Evolutionary conservation across 1,140 invertebrate species (phyloP).

Genomic region (Drosophila subpulchrella): DNA sequence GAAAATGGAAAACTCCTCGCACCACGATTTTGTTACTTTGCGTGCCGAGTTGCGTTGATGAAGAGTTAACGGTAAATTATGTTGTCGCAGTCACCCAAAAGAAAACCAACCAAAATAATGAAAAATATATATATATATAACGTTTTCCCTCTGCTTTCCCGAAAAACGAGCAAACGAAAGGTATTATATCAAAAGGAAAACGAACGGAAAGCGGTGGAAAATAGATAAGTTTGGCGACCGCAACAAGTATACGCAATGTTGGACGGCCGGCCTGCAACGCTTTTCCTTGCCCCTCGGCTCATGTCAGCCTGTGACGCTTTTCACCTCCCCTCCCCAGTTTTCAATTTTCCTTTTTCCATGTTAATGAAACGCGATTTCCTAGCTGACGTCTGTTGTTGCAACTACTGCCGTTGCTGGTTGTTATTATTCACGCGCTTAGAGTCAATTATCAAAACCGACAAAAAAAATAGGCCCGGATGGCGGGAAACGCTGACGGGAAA

Average conservation of each 20-base stretch:
- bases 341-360: slow-evolving; percentile 69
- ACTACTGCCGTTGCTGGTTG: slow-evolving; percentile 55
- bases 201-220: slow-evolving; percentile 19
- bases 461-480: slow-evolving; percentile 5
- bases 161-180: slow-evolving; percentile 47
- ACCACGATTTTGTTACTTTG: slow-evolving; percentile 39
- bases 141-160: slow-evolving; percentile 59
- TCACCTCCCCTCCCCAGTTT: slow-evolving; percentile 39
- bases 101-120: slow-evolving; percentile 34
- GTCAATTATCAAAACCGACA: slow-evolving; percentile 71
- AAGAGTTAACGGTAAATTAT: slow-evolving; percentile 77
- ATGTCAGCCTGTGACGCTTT: slow-evolving; percentile 55
- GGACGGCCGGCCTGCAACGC: slow-evolving; percentile 9
- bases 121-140: neutral
- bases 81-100: slow-evolving; percentile 58
- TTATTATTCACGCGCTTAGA: slow-evolving; percentile 78
- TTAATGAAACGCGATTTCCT: slow-evolving; percentile 80
- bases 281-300: slow-evolving; percentile 31
- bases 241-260: slow-evolving; percentile 70
- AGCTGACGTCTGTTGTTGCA: slow-evolving; percentile 46
- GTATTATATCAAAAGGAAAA: slow-evolving; percentile 57
- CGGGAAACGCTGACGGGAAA: neutral
- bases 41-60: slow-evolving; percentile 64
- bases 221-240: slow-evolving; percentile 47
- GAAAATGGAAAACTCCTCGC: slow-evolving; percentile 27